Percentiles rank a stretch among this genome's conserved stretches.
These are phyloP conservation scores for Selene dorsalis DNA, from an alignment of 2,797 vertebrate species.

Conservation along the genomic window DNA sequence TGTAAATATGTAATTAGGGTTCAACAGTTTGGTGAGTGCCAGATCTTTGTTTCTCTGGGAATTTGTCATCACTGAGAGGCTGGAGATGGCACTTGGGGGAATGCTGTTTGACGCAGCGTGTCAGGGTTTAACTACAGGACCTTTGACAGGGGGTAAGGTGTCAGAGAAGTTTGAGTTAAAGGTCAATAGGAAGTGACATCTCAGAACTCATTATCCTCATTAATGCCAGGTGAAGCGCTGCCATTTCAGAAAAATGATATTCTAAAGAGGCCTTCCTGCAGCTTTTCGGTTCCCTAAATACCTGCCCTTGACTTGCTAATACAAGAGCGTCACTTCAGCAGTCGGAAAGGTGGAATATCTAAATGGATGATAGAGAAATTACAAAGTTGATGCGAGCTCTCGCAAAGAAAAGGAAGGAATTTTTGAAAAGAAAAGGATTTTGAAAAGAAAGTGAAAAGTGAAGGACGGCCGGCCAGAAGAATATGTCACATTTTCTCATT, in stretches of 20 bases:
- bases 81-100: slow-evolving; percentile 61
- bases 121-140: slow-evolving; percentile 72
- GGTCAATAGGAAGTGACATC: slow-evolving; percentile 76
- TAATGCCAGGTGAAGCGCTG: slow-evolving; percentile 69
- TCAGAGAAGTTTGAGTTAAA: slow-evolving; percentile 60
- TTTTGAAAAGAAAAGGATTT: not conserved
- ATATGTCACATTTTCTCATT: not conserved
- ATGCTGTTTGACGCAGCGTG: slow-evolving; percentile 56
- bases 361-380: slow-evolving; percentile 54
- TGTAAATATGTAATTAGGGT: slow-evolving; percentile 79
- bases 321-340: slow-evolving; percentile 64
- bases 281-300: slow-evolving; percentile 67
- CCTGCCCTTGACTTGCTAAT: slow-evolving; percentile 77
- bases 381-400: slow-evolving; percentile 36
- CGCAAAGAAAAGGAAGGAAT: not conserved
- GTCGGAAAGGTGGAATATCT: slow-evolving; percentile 70
- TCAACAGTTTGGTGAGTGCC: slow-evolving; percentile 69
- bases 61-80: slow-evolving; percentile 49
- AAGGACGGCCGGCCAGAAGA: not conserved
- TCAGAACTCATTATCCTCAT: slow-evolving; percentile 80
- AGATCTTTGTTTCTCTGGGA: slow-evolving; percentile 63
- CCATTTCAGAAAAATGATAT: slow-evolving; percentile 72
- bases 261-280: slow-evolving; percentile 66
- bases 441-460: not conserved
- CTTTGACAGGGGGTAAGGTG: slow-evolving; percentile 64